These are phyloP conservation scores for Enteromius treurensis DNA, from an alignment of 2,797 vertebrate species.

Conservation along the genomic window DNA sequence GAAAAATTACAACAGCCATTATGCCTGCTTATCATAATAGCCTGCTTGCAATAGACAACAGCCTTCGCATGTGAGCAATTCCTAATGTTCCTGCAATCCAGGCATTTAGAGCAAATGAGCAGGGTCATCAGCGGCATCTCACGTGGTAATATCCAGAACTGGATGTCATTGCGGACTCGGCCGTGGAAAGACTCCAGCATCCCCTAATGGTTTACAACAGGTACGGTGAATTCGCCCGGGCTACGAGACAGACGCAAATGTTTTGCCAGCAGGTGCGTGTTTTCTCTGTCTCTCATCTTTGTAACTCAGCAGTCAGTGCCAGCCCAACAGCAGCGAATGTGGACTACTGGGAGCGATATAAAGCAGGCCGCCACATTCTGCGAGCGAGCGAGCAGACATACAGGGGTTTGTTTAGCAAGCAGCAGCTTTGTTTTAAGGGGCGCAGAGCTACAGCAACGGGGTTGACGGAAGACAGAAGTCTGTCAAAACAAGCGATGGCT, in stretches of 20 bases:
- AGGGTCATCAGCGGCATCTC: slow-evolving; percentile 53
- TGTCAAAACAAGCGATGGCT: slow-evolving; percentile 61
- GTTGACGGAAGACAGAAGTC: slow-evolving; percentile 63
- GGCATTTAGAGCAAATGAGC: slow-evolving; percentile 59
- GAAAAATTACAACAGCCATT: slow-evolving; percentile 63
- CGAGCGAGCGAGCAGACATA: slow-evolving; percentile 1
- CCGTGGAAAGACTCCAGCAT: slow-evolving; percentile 33
- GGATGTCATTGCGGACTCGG: slow-evolving; percentile 30
- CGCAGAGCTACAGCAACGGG: slow-evolving; percentile 40
- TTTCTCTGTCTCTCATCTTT: slow-evolving; percentile 24
- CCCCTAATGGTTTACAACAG: slow-evolving; percentile 44
- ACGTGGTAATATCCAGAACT: not conserved
- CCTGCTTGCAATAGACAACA: slow-evolving; percentile 60
- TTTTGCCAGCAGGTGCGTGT: slow-evolving; percentile 50
- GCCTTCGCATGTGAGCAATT: slow-evolving; percentile 56
- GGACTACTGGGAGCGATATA: slow-evolving; percentile 50
- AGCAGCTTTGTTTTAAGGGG: slow-evolving; percentile 48
- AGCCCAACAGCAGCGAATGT: slow-evolving; percentile 45
- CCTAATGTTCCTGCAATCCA: slow-evolving; percentile 52
- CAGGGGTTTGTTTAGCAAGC: slow-evolving; percentile 52
- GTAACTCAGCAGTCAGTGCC: slow-evolving; percentile 22
- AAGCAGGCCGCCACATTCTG: slow-evolving; percentile 40
- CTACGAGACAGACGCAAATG: slow-evolving; percentile 12
- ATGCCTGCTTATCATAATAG: slow-evolving; percentile 66
- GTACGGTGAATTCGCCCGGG: not conserved